Conservation (phyloP, 2,113 vertebrate species). For the Zingel zingel region DNA sequence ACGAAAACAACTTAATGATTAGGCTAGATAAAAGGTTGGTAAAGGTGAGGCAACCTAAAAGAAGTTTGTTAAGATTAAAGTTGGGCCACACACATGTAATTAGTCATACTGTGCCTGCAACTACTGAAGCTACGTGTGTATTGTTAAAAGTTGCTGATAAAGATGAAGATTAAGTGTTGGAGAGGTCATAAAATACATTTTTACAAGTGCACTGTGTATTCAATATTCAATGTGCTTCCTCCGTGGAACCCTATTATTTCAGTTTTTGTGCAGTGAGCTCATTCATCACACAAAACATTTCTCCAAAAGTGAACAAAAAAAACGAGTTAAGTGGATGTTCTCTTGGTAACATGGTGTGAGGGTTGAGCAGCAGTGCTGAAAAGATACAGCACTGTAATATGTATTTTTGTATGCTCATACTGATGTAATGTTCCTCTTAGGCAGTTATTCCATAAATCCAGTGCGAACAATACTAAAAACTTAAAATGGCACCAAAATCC, state of each 20-base stretch:
- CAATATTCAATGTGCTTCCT: not conserved
- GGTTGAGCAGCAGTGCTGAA: slow-evolving; percentile 12
- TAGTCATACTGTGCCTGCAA: not conserved
- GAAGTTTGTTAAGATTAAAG: not conserved
- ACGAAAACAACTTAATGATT: not conserved
- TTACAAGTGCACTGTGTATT: not conserved
- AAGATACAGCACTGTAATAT: not conserved
- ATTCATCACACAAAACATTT: slow-evolving; percentile 8
- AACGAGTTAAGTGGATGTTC: slow-evolving; percentile 4
- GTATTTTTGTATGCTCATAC: not conserved
- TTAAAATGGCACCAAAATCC: not conserved
- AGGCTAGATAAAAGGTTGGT: not conserved
- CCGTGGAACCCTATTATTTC: not conserved
- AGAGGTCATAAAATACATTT: too few species aligned
- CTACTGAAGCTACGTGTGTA: not conserved
- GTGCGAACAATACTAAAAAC: not conserved
- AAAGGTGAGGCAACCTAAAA: not conserved
- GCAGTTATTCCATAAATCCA: slow-evolving; percentile 6
- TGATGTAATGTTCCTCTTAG: not conserved
- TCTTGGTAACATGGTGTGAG: not conserved
- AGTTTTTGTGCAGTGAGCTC: not conserved
- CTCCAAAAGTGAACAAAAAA: slow-evolving; percentile 3
- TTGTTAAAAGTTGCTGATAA: not conserved
- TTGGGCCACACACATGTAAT: not conserved
- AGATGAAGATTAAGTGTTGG: not conserved